Conservation (phyloP, 64 coral and sea anemone species). For the Porites australiensis region DNA sequence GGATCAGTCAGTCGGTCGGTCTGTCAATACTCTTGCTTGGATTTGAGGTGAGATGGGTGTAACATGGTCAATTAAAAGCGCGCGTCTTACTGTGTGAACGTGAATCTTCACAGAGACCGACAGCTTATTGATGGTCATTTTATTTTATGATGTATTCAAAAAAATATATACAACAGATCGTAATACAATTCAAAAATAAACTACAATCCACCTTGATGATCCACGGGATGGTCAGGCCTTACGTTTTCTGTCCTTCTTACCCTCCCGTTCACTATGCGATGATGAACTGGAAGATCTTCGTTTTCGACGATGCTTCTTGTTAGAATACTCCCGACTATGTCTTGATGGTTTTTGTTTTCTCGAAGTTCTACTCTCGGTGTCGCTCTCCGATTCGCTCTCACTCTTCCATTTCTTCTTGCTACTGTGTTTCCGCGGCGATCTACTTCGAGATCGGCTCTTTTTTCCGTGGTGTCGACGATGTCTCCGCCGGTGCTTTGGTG, state of each 20-base stretch:
- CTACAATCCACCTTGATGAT: conserved; percentile 28
- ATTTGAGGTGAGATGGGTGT: no score
- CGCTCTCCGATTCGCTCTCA: conserved; percentile 37
- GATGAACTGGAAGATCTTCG: conserved; percentile 53
- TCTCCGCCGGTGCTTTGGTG: conserved; percentile 46
- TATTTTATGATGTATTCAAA: no score
- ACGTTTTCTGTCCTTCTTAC: conserved; percentile 64
- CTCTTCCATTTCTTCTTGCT: conserved; percentile 58
- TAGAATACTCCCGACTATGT: conserved; percentile 15
- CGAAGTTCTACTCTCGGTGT: conserved; percentile 4
- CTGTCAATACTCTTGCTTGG: no score
- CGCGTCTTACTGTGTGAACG: no score
- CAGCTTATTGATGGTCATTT: no score
- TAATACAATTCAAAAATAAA: not conserved
- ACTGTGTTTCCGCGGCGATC: conserved; percentile 35
- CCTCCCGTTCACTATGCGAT: conserved; percentile 27
- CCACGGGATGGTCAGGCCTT: conserved; percentile 23
- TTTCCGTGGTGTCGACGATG: conserved; percentile 25
- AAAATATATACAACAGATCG: no score
- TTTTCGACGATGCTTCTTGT: conserved; percentile 46
- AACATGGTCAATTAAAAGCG: no score
- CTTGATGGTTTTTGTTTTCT: conserved; percentile 12
- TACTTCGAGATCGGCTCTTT: conserved; percentile 53
- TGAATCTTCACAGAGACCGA: no score
- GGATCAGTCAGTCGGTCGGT: no score